Conservation (phyloP, 2,797 vertebrate genomes). For the Sarcoramphus papa region DNA sequence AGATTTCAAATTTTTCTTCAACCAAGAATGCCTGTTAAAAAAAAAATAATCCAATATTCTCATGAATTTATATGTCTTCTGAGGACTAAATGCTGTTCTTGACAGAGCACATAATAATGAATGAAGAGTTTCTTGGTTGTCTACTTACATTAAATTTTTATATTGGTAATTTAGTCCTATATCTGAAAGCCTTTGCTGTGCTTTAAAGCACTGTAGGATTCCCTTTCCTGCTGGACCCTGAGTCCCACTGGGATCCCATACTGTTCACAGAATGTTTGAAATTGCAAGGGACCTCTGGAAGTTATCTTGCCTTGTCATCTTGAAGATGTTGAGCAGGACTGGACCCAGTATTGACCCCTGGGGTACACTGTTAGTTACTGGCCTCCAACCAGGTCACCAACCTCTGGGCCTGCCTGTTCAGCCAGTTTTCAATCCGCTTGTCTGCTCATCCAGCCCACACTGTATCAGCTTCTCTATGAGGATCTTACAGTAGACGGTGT, state of each 20-base stretch:
- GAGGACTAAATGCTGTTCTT: not conserved
- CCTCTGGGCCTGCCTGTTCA: not conserved
- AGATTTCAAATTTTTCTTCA: not conserved
- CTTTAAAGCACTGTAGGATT: not conserved
- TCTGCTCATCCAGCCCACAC: not conserved
- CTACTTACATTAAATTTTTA: not conserved
- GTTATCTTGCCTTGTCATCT: not conserved
- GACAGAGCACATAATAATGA: not conserved
- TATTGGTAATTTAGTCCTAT: not conserved
- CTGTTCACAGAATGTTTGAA: not conserved
- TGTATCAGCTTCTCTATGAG: not conserved
- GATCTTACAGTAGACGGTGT: not conserved
- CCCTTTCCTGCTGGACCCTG: not conserved
- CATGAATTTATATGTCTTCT: not conserved
- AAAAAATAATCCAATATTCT: not conserved
- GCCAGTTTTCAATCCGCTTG: not conserved
- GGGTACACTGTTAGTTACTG: not conserved
- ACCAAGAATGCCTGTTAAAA: not conserved
- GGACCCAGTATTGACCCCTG: too few relatives aligned
- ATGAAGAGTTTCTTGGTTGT: not conserved
- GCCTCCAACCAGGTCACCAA: not conserved
- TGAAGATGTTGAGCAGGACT: not conserved
- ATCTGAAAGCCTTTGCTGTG: not conserved
- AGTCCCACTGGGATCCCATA: not conserved
- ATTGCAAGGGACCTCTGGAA: not conserved